Conservation (phyloP, 2,113 vertebrate genomes). For the Tragelaphus scriptus region DNA sequence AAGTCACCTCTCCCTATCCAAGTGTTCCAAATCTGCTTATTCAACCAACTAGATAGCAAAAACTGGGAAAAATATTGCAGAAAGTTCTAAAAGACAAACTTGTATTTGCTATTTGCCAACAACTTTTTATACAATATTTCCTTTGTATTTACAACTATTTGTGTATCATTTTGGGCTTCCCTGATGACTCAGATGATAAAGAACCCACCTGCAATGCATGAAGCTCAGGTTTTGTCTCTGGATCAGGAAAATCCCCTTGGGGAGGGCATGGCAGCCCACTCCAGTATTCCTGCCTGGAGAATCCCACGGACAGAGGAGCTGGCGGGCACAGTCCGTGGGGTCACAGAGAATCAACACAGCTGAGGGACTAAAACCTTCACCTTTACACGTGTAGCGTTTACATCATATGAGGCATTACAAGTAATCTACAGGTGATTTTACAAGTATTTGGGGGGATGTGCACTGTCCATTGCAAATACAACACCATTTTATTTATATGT, state of each 20-base stretch:
- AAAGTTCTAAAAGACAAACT: background rate
- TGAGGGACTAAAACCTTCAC: background rate
- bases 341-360: background rate
- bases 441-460: too few species aligned
- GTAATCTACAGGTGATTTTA: background rate
- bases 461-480: background rate
- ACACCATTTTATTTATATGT: background rate
- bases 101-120: background rate
- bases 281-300: background rate
- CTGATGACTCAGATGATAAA: background rate
- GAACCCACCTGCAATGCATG: background rate
- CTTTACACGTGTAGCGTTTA: background rate
- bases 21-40: background rate
- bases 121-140: background rate
- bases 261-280: background rate
- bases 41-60: background rate
- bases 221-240: background rate
- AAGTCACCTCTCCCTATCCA: background rate
- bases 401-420: background rate
- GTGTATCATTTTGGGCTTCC: background rate
- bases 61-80: background rate
- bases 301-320: background rate
- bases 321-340: background rate
- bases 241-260: background rate
- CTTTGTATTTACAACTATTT: background rate